Conservation (phyloP, 2,888 invertebrate species). For the Torymus tubicola region DNA sequence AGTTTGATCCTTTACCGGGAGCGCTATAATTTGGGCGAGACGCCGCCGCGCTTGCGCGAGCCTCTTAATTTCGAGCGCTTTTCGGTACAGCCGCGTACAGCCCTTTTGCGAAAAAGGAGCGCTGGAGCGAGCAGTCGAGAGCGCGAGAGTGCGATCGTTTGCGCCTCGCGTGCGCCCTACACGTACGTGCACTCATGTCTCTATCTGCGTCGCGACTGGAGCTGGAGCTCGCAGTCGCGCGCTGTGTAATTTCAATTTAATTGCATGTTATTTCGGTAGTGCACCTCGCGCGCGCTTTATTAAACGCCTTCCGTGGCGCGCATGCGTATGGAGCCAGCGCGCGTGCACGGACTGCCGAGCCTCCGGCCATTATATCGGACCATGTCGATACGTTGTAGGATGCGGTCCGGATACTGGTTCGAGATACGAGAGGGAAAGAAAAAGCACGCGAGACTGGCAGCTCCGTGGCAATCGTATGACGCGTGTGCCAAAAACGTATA, state of each 20-base stretch:
- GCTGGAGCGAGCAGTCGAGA: neutral
- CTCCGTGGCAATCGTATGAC: no score
- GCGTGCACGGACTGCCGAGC: slow-evolving; percentile 1
- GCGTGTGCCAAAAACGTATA: no score
- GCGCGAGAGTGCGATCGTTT: slow-evolving; percentile 56
- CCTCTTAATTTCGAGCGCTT: slow-evolving; percentile 43
- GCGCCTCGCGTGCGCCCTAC: slow-evolving; percentile 56
- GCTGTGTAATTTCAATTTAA: slow-evolving; percentile 70
- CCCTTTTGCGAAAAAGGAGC: no score
- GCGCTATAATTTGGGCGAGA: slow-evolving; percentile 33
- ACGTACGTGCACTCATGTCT: neutral
- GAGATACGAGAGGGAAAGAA: no score
- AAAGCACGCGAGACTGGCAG: no score
- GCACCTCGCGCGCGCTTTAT: slow-evolving; percentile 65
- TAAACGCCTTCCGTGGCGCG: slow-evolving; percentile 67
- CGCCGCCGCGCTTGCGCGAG: slow-evolving; percentile 9
- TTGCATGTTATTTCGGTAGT: slow-evolving; percentile 69
- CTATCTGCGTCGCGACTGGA: slow-evolving; percentile 54
- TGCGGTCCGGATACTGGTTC: no score
- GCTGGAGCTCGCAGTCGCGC: slow-evolving; percentile 45
- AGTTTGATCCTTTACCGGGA: no score
- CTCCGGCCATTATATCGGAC: slow-evolving; percentile 1
- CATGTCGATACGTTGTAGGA: neutral
- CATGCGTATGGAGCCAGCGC: slow-evolving; percentile 52
- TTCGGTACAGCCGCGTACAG: neutral